phyloP scores from a whole-genome alignment of 1,140 invertebrate genomes.

The Littorina saxatilis region DNA sequence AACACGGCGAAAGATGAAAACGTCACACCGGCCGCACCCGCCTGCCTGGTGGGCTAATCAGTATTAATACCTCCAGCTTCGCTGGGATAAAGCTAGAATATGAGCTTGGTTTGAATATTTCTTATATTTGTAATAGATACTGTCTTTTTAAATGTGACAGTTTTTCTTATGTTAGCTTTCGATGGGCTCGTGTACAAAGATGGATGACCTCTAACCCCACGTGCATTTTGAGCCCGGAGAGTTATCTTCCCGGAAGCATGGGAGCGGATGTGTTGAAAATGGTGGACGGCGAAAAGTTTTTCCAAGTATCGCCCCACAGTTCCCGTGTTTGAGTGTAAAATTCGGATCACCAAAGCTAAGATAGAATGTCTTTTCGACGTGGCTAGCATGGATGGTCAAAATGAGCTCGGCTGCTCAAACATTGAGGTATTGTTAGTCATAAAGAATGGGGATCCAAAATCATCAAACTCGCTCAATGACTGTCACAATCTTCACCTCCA shows the following conservation, averaged over 20 bases:
- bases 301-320: not conserved
- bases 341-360: not conserved
- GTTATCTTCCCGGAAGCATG: conserved; percentile 24
- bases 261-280: conserved; percentile 1
- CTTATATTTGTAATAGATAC: too few species aligned
- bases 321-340: not conserved
- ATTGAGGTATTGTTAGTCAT: conserved; percentile 52
- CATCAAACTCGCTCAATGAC: not conserved
- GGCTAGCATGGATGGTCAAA: conserved; percentile 23
- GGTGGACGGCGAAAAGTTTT: not conserved
- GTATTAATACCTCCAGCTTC: too few species aligned
- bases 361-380: not conserved
- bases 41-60: too few species aligned
- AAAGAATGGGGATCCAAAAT: not conserved
- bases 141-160: too few species aligned
- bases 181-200: too few species aligned
- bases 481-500: too few species aligned
- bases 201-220: too few species aligned
- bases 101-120: too few species aligned
- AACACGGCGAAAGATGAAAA: too few species aligned
- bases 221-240: not conserved
- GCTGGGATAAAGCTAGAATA: too few species aligned
- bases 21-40: too few species aligned
- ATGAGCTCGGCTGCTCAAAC: conserved; percentile 67
- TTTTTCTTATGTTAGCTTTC: too few species aligned